Evolutionary conservation across 2,888 invertebrate species (phyloP).

Genomic region (Lapara coniferarum): DNA sequence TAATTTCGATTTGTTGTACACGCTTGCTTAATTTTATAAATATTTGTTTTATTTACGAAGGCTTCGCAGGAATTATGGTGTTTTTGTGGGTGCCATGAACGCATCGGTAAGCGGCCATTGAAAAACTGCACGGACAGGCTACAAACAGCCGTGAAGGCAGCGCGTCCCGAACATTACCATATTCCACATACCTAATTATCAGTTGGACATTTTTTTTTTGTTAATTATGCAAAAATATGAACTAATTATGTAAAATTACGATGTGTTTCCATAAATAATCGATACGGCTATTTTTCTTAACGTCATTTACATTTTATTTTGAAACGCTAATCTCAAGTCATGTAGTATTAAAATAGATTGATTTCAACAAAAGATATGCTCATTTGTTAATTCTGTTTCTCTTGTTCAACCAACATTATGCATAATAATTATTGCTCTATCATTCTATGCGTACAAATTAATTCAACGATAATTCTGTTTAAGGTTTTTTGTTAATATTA

Average conservation of each 20-base stretch:
- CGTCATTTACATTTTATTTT: constrained; percentile 9
- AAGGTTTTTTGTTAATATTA: not conserved
- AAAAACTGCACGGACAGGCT: constrained; percentile 34
- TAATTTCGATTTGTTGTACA: not conserved
- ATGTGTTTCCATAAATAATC: constrained; percentile 25
- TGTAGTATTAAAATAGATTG: not conserved
- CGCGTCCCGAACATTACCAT: constrained; percentile 31
- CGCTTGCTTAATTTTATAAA: not conserved
- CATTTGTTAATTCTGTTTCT: not conserved
- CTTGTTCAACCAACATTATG: not conserved
- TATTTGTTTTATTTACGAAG: constrained; percentile 18
- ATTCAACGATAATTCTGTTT: not conserved
- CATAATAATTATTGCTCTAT: constrained; percentile 5
- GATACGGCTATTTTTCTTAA: constrained; percentile 9
- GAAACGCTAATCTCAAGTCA: constrained; percentile 5
- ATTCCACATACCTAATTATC: constrained; percentile 41
- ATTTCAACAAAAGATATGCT: not conserved
- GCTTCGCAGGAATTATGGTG: constrained; percentile 26
- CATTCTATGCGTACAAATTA: constrained; percentile 7
- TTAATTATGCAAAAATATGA: constrained; percentile 41
- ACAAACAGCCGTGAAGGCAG: constrained; percentile 23
- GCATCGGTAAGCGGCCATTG: constrained; percentile 47
- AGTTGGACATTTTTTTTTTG: constrained; percentile 42
- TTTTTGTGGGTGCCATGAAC: constrained; percentile 44
- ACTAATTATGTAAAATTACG: constrained; percentile 37